These are phyloP conservation scores for Chrysochloris asiatica DNA, from an alignment of 2,113 vertebrate species.

Conservation along the genomic window DNA sequence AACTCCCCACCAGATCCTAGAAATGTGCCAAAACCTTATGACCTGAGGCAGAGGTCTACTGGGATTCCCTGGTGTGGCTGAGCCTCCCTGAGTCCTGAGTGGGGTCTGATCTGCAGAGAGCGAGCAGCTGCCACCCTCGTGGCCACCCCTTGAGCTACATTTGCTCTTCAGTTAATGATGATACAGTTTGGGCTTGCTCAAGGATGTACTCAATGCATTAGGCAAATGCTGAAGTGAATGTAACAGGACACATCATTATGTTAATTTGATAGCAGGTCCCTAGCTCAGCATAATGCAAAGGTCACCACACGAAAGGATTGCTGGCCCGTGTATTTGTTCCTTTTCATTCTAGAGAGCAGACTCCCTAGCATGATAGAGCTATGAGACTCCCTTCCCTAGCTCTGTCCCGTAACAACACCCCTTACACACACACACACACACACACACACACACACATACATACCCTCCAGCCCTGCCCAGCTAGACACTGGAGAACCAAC, in stretches of 20 bases:
- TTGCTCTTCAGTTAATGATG: background rate
- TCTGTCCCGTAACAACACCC: background rate
- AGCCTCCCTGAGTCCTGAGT: background rate
- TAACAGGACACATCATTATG: background rate
- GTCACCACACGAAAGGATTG: background rate
- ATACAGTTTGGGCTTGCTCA: background rate
- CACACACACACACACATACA: background rate
- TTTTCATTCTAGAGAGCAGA: background rate
- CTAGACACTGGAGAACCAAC: background rate
- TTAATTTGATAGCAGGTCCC: conserved; percentile 22
- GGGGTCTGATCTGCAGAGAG: background rate
- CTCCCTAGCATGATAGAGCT: background rate
- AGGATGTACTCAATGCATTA: background rate
- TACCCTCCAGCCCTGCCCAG: background rate
- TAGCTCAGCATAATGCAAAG: background rate
- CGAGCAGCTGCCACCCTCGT: fast-evolving
- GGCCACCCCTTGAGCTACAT: fast-evolving
- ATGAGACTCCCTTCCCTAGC: background rate
- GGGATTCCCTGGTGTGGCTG: background rate
- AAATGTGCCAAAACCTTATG: background rate
- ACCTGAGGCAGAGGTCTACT: background rate
- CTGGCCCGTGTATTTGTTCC: background rate
- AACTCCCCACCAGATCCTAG: fast-evolving
- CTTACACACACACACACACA: background rate
- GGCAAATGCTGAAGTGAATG: background rate